Evolutionary conservation across 1,140 invertebrate genomes (phyloP).

Genomic region (Drosophila ambigua): DNA sequence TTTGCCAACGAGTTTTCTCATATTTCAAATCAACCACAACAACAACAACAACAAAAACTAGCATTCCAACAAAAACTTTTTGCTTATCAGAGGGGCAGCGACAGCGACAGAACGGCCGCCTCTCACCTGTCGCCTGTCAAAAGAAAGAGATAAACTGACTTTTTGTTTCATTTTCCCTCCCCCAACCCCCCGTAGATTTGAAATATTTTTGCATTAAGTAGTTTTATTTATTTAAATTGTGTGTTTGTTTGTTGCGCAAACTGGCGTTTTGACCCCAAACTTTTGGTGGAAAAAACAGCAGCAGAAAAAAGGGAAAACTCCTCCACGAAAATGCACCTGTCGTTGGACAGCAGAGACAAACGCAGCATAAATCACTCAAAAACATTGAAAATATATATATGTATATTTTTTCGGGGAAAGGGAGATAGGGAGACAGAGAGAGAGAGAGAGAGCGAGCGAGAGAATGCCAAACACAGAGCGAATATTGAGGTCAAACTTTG

Average conservation of each 20-base stretch:
- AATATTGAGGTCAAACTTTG: constrained; percentile 77
- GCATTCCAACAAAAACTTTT: constrained; percentile 1
- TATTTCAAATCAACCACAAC: too few relatives aligned
- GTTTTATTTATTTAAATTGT: constrained; percentile 42
- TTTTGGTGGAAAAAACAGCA: constrained; percentile 5
- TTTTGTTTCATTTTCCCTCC: neutral
- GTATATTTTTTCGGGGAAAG: constrained; percentile 3
- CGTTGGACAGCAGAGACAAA: constrained; percentile 41
- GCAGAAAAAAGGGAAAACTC: constrained; percentile 29
- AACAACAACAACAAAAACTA: too few relatives aligned
- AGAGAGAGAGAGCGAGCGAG: constrained; percentile 6
- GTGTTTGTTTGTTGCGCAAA: constrained; percentile 31
- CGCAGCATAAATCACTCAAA: constrained; percentile 74
- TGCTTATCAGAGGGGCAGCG: constrained; percentile 18
- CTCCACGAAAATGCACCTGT: constrained; percentile 61
- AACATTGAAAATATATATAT: constrained; percentile 63
- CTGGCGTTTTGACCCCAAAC: constrained; percentile 3
- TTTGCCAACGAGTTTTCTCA: too few relatives aligned
- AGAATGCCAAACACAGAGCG: constrained; percentile 27
- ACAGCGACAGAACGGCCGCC: constrained; percentile 1
- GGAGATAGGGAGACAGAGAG: constrained; percentile 4
- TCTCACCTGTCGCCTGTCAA: constrained; percentile 35
- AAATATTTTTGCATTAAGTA: constrained; percentile 39
- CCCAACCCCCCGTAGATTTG: neutral
- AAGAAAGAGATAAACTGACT: constrained; percentile 20